A percentile compares a stretch with the other conserved stretches of the same genome.
phyloP scores from a whole-genome alignment of 2,113 vertebrate genomes.

The Carassius carassius region DNA sequence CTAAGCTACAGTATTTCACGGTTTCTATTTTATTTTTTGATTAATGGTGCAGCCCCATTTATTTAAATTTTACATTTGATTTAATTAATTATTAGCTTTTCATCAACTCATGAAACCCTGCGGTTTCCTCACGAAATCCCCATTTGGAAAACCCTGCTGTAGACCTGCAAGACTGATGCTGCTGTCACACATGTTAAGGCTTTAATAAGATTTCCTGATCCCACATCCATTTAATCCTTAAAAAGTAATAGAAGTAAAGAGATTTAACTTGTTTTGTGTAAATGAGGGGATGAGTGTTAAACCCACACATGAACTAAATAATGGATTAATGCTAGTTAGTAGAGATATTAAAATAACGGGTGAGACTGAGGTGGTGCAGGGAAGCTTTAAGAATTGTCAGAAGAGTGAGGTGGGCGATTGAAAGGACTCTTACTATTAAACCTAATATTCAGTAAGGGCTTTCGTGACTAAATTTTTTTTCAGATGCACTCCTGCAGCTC shows the following conservation, averaged over 20 bases:
- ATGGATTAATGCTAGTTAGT: no score
- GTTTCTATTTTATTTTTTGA: no score
- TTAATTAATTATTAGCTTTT: background rate
- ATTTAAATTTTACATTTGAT: background rate
- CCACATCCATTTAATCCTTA: background rate
- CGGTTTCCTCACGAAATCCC: background rate
- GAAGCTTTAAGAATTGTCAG: background rate
- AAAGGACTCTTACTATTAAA: background rate
- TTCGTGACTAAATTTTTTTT: background rate
- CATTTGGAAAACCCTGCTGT: background rate
- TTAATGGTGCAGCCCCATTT: no score
- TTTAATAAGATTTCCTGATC: background rate
- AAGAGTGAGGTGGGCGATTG: background rate
- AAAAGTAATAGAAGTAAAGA: background rate
- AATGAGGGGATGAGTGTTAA: background rate
- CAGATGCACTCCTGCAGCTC: background rate
- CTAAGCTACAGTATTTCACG: no score
- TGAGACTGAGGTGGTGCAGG: background rate
- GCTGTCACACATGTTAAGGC: background rate
- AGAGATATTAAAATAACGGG: background rate
- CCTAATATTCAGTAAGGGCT: background rate
- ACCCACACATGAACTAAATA: no score
- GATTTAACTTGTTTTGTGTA: background rate
- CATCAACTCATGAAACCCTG: background rate
- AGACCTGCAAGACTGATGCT: background rate